Base-by-base conservation (phyloP, 2,888 invertebrate genomes). In the Girardia tigrina region DNA sequence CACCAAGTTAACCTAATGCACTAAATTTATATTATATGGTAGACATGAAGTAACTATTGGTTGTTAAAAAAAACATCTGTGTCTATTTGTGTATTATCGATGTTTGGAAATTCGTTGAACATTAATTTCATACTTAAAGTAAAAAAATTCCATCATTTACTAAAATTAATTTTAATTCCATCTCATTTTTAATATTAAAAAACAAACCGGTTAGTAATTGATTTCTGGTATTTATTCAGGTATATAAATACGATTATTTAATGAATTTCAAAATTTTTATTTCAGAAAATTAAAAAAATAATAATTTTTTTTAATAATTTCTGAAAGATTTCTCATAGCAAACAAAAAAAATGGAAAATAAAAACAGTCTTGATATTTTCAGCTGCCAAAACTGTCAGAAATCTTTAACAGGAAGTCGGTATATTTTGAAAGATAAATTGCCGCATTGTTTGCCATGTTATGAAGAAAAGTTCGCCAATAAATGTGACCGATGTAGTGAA, bases 361-460 rank as follows among this genome's bases (percentile, higher is more conserved):
- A 26, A 12, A 27, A 27, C 26, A 98, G 98, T 88, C 97, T 97
- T 87, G 95, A 97, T 86, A 84, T 84, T 80, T 98, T 98, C 88
- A 91, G 27, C 69, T 84, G 83, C 80, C 81, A 80, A 81, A 79
- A 83, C 80, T 82, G 85, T 78, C 83, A 97, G 80, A 81, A 83
- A 80, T 81, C 82, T 77, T 81, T 84, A 79, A 81, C 95, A 78
- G 94, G 94, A 79, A 92, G 94, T 86, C 90, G 95, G 79, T 98
- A 98, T 86, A 97, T 98, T 81, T 90, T 98, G 80, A 89, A 95
- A 81, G 97, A 98, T 84, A 97, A 98, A 82, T 94, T 98, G 86
- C 97, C 98, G 73, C 95, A 94, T 87, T 98, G 98, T 88, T 94
- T 97, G 87, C 91, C 93, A 86, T 98, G 98, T 87, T 98, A 98